A percentile compares a stretch with the other conserved stretches of the same genome.
These are phyloP conservation scores for Toxotes chatareus DNA, from an alignment of 2,113 vertebrate genomes.

Conservation along the genomic window DNA sequence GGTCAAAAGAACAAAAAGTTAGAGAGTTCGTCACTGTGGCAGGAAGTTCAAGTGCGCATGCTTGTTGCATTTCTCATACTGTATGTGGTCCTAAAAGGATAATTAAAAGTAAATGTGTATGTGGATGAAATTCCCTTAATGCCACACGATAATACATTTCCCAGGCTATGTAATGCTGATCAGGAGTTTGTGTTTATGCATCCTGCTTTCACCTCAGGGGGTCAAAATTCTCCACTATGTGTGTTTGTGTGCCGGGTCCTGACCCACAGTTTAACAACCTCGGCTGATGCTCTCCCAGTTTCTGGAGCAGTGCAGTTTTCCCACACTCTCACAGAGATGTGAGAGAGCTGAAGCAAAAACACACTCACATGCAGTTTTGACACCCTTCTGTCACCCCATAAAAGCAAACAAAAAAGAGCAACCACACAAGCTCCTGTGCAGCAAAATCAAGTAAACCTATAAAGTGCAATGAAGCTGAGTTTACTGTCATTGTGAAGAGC, in stretches of 20 bases:
- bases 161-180: neutral
- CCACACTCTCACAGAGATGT: slow-evolving; percentile 62
- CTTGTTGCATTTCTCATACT: neutral
- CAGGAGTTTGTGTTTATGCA: neutral
- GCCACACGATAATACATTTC: neutral
- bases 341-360: slow-evolving; percentile 51
- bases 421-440: neutral
- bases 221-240: slow-evolving; percentile 31
- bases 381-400: slow-evolving; percentile 49
- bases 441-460: neutral
- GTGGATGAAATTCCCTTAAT: neutral
- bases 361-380: slow-evolving; percentile 54
- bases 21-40: neutral
- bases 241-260: slow-evolving; percentile 4
- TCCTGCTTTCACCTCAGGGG: neutral
- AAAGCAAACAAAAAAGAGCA: slow-evolving; percentile 30
- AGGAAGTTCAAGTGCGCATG: slow-evolving; percentile 2
- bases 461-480: neutral
- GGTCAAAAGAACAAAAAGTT: neutral
- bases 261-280: slow-evolving; percentile 24
- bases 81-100: too few species aligned
- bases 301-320: slow-evolving; percentile 37
- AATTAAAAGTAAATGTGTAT: neutral
- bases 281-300: neutral
- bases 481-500: slow-evolving; percentile 23